Conservation (phyloP, 2,113 vertebrate genomes). For the Eolophus roseicapilla region DNA sequence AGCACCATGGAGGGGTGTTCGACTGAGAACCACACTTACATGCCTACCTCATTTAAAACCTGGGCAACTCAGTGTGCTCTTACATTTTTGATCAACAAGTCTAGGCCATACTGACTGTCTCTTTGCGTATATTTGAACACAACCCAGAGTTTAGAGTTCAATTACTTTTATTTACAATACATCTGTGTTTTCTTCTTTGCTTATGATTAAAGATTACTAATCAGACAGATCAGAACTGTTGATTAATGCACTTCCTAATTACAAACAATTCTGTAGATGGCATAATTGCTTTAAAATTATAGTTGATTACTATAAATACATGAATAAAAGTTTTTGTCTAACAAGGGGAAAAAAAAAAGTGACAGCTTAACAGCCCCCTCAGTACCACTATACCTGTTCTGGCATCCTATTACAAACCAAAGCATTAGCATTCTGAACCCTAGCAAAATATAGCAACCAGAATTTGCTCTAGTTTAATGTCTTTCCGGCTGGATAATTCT, state of each 20-base stretch:
- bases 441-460: neutral
- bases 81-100: neutral
- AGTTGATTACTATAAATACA: neutral
- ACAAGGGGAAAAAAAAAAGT: neutral
- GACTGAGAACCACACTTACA: neutral
- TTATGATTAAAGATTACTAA: constrained; percentile 29
- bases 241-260: constrained; percentile 47
- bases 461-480: constrained; percentile 5
- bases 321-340: neutral
- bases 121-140: neutral
- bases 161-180: constrained; percentile 21
- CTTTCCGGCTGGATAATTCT: neutral
- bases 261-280: neutral
- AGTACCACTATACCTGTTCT: neutral
- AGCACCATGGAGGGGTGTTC: neutral
- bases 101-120: neutral
- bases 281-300: constrained; percentile 41
- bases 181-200: neutral
- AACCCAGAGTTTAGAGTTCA: neutral
- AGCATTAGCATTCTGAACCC: neutral
- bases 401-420: neutral
- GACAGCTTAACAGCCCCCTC: neutral
- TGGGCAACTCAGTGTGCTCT: neutral
- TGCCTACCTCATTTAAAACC: neutral
- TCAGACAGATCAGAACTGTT: constrained; percentile 11